Conservation (phyloP, 2,797 vertebrate genomes). For the Molossus alvarezi region DNA sequence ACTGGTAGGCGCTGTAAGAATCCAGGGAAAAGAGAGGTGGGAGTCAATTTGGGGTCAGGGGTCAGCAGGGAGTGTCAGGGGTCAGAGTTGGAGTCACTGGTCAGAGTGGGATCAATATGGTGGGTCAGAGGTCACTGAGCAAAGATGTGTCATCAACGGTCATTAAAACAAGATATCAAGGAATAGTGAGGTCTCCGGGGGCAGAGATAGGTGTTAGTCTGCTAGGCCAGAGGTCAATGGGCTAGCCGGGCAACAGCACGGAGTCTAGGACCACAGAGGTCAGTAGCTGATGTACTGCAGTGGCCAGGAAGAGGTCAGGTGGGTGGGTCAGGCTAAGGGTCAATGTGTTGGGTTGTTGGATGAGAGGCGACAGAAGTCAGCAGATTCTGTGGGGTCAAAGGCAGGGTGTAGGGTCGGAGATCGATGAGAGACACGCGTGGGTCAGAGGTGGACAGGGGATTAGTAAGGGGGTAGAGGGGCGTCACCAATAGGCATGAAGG, state of each 20-base stretch:
- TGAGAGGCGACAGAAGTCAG: neutral
- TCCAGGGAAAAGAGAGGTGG: neutral
- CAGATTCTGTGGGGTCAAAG: neutral
- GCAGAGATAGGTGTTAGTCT: neutral
- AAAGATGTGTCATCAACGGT: neutral
- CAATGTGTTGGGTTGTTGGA: no score
- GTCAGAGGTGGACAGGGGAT: rapidly evolving
- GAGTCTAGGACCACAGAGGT: neutral
- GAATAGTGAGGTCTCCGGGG: neutral
- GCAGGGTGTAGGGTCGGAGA: neutral
- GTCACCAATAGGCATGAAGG: conserved; percentile 97
- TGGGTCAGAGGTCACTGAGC: neutral
- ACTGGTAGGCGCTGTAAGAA: conserved; percentile 90
- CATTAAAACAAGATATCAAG: neutral
- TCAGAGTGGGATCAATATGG: neutral
- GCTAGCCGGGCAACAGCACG: neutral
- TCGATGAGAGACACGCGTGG: rapidly evolving
- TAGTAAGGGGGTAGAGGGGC: rapidly evolving
- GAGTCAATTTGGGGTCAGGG: neutral
- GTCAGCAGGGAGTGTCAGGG: neutral
- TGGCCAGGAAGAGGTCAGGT: neutral
- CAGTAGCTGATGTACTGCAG: no score
- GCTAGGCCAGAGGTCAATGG: neutral
- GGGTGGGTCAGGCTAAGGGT: no score
- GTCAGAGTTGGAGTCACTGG: neutral